Base-by-base conservation (phyloP, 2,888 invertebrate genomes). In the Lagria hirta region DNA sequence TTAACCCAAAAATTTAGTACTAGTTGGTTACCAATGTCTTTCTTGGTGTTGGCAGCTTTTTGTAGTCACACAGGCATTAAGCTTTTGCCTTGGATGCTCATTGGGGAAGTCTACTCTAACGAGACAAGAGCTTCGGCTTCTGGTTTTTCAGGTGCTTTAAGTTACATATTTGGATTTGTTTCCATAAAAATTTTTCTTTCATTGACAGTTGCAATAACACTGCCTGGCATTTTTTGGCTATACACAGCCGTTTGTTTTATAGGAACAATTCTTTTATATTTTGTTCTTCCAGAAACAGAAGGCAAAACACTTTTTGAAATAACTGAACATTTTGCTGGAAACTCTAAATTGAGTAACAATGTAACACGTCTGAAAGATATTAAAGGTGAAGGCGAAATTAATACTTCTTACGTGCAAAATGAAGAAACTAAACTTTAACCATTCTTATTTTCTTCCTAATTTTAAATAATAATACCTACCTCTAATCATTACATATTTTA, bases 241-340 rank as follows among this genome's bases (percentile, higher is more conserved):
- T 85, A 86, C 62, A 78, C 82, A n/a, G n/a, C n/a, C n/a, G n/a
- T n/a, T n/a, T 78, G 84, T 56, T 66, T 84, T 3, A 45, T 76
- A 0, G 87, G 87, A 0, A 74, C 79, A 12, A 43, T 79, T 3
- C 68, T 80, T 4, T 72, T 89, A 17, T 86, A 81, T 62, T 81
- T 81, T 48, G 71, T 80, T 16, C 67, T 90, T 41, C 89, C 89
- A 1, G 89, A 90, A 73, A 89, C 89, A 0, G 89, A 88, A 65
- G 86, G 87, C 0, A 80, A 84, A 58, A 81, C 79, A 1, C 66
- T 88, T 23, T 73, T 75, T 29, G 84, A 86, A 54, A 84, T 86
- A 30, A 80, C 82, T 58, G 76, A 80, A 40, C 84, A 84, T 64
- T 85, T 80, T 52, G 75, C 80, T 1, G 82, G 82, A 0, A 63